Evolutionary conservation across 2,888 invertebrate species (phyloP).

Genomic region (Synergus japonicus): DNA sequence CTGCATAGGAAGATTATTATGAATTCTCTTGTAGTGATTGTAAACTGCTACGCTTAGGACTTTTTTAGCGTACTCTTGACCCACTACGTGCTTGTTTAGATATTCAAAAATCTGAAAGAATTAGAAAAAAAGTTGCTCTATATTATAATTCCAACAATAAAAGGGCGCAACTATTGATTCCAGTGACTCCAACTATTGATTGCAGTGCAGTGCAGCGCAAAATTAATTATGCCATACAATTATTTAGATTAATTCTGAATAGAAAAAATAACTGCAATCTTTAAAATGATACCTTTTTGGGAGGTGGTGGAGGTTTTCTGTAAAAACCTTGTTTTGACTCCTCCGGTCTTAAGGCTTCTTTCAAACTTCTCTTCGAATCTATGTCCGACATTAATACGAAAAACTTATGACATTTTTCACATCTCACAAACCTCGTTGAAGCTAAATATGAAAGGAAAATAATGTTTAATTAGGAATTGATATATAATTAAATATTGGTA

Average conservation of each 20-base stretch:
- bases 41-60: conserved; percentile 98
- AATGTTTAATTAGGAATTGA: background rate
- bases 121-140: conserved; percentile 23
- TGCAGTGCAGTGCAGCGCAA: background rate
- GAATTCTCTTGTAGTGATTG: conserved; percentile 98
- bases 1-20: conserved; percentile 88
- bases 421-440: conserved; percentile 97
- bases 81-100: conserved; percentile 97
- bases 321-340: conserved; percentile 85
- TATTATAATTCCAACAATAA: background rate
- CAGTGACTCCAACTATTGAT: no score
- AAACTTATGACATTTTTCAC: conserved; percentile 98
- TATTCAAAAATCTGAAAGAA: conserved; percentile 91
- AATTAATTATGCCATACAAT: background rate
- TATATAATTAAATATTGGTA: background rate
- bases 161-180: background rate
- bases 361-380: conserved; percentile 91
- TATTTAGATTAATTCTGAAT: background rate
- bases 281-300: conserved; percentile 84
- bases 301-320: conserved; percentile 95
- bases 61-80: conserved; percentile 98
- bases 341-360: conserved; percentile 84
- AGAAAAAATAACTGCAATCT: conserved; percentile 14
- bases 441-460: conserved; percentile 72
- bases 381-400: conserved; percentile 96